Evolutionary conservation across 2,113 vertebrate species (phyloP).

Genomic region (Rhadina sibilatrix): DNA sequence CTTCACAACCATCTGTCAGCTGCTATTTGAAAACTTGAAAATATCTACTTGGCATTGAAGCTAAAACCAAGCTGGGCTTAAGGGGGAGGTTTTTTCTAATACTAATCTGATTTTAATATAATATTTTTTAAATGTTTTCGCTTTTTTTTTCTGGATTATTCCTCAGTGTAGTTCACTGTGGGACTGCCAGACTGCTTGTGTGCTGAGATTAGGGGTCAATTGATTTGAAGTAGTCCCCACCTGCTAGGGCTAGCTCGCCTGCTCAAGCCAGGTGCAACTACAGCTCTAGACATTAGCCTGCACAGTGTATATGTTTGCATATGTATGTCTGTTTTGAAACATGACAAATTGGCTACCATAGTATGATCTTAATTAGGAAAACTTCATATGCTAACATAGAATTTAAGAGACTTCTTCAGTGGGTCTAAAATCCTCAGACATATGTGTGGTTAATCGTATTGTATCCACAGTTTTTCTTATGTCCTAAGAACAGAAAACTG

Average conservation of each 20-base stretch:
- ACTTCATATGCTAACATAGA: not conserved
- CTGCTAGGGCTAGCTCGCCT: not conserved
- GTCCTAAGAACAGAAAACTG: not conserved
- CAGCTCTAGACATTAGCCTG: not conserved
- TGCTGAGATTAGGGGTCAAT: not conserved
- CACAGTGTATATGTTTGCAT: no score
- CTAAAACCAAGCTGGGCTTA: not conserved
- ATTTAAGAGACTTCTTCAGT: not conserved
- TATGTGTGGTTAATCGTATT: not conserved
- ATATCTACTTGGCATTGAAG: not conserved
- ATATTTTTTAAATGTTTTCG: not conserved
- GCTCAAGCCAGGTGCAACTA: not conserved
- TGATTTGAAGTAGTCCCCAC: not conserved
- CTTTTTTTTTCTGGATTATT: not conserved
- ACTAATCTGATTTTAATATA: not conserved
- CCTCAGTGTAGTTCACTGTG: not conserved
- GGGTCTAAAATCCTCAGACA: not conserved
- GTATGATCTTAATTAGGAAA: not conserved
- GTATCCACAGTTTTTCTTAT: not conserved
- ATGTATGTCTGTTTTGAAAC: not conserved
- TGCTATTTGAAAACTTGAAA: slow-evolving; percentile 4
- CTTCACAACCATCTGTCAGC: not conserved
- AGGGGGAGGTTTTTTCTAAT: not conserved
- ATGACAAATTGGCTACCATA: not conserved
- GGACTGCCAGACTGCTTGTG: not conserved